Conservation (phyloP, 2,797 vertebrate genomes). For the Coracias cyanogaster region DNA sequence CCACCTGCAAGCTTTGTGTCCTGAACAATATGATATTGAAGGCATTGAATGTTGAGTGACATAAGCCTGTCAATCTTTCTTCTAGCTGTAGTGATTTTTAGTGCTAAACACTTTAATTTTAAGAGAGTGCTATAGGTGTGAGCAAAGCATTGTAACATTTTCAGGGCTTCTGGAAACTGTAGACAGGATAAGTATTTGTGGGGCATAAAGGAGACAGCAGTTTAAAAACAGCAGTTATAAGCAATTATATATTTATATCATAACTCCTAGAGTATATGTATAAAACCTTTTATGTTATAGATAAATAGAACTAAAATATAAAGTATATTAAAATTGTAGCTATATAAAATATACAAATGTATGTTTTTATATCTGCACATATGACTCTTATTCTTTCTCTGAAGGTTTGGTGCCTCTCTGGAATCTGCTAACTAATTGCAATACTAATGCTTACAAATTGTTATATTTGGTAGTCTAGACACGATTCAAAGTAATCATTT, state of each 20-base stretch:
- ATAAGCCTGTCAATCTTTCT: not conserved
- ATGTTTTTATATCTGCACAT: not conserved
- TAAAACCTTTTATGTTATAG: not conserved
- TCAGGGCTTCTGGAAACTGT: not conserved
- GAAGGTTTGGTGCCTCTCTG: not conserved
- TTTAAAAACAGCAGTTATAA: not conserved
- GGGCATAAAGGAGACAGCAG: not conserved
- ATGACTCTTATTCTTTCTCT: not conserved
- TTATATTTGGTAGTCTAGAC: not conserved
- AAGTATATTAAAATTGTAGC: not conserved
- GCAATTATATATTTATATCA: not conserved
- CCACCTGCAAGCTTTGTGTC: not conserved
- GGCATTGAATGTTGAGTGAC: not conserved
- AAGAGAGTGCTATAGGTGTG: not conserved
- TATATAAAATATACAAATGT: not conserved
- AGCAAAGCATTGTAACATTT: not conserved
- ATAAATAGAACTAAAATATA: not conserved
- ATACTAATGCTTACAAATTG: not conserved
- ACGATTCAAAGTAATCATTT: not conserved
- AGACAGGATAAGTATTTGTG: not conserved
- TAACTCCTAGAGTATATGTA: not conserved
- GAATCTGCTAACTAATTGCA: not conserved
- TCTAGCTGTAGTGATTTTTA: not conserved
- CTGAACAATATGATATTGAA: not conserved
- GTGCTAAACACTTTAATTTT: not conserved